Evolutionary conservation across 2,113 vertebrate species (phyloP).

Genomic region (Empidonax alnorum): DNA sequence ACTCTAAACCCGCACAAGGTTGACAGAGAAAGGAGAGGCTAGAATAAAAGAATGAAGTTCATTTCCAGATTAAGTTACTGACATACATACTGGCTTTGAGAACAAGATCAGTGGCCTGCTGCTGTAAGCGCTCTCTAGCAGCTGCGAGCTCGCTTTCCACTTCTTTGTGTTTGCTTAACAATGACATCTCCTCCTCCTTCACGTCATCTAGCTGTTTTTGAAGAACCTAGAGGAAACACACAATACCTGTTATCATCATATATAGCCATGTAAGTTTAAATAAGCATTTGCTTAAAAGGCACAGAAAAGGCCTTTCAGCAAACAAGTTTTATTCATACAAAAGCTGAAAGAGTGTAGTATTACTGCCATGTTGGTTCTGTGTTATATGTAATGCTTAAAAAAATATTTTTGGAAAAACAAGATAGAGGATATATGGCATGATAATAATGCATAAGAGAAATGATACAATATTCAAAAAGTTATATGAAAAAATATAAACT

Average conservation of each 20-base stretch:
- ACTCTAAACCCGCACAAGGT: neutral
- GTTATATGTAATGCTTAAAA: neutral
- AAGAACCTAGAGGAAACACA: slow-evolving; percentile 82
- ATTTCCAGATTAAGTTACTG: slow-evolving; percentile 21
- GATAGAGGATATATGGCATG: neutral
- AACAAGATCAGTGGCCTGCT: slow-evolving; percentile 95
- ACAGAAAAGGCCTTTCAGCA: neutral
- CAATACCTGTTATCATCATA: slow-evolving; percentile 10
- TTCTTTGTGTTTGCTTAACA: slow-evolving; percentile 94
- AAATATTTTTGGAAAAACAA: neutral
- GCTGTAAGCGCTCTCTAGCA: slow-evolving; percentile 90
- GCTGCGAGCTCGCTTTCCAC: slow-evolving; percentile 94
- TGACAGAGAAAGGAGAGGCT: neutral
- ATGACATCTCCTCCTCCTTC: slow-evolving; percentile 92
- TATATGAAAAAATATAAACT: neutral
- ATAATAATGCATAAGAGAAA: neutral
- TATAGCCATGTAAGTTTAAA: neutral
- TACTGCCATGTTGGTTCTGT: neutral
- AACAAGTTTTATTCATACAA: neutral
- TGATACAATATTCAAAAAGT: neutral
- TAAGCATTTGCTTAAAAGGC: neutral
- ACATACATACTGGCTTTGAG: slow-evolving; percentile 95
- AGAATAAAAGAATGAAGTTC: neutral
- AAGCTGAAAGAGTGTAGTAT: neutral
- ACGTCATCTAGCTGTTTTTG: slow-evolving; percentile 94